Conservation (phyloP, 2,113 vertebrate species). For the Daphoenositta chrysoptera region DNA sequence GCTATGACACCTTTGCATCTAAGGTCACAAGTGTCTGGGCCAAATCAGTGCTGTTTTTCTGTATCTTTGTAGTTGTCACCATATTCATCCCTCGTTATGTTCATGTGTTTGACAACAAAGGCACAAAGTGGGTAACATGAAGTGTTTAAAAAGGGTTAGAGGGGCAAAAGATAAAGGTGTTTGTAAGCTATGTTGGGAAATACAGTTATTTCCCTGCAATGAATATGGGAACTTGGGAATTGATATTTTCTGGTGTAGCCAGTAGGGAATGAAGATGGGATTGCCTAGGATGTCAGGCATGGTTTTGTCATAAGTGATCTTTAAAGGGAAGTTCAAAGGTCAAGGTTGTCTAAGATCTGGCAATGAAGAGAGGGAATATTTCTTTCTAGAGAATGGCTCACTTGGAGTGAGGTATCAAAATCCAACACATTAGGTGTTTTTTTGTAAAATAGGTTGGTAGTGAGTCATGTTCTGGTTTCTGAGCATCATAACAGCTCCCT, state of each 20-base stretch:
- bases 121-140: not conserved
- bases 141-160: not conserved
- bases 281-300: not conserved
- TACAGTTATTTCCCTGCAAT: not conserved
- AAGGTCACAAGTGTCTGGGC: not conserved
- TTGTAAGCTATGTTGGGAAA: not conserved
- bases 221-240: not conserved
- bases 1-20: not conserved
- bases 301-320: not conserved
- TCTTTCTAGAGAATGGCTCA: not conserved
- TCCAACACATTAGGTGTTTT: not conserved
- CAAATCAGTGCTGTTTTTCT: not conserved
- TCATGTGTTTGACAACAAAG: not conserved
- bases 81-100: not conserved
- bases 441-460: not conserved
- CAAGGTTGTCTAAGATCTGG: not conserved
- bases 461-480: not conserved
- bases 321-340: not conserved
- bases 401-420: not conserved
- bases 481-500: not conserved
- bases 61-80: not conserved
- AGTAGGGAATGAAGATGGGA: not conserved
- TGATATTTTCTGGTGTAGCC: not conserved
- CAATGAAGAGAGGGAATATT: not conserved
- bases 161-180: not conserved